Base-by-base conservation (phyloP, 2,797 vertebrate genomes). In the Champsocephalus esox region DNA sequence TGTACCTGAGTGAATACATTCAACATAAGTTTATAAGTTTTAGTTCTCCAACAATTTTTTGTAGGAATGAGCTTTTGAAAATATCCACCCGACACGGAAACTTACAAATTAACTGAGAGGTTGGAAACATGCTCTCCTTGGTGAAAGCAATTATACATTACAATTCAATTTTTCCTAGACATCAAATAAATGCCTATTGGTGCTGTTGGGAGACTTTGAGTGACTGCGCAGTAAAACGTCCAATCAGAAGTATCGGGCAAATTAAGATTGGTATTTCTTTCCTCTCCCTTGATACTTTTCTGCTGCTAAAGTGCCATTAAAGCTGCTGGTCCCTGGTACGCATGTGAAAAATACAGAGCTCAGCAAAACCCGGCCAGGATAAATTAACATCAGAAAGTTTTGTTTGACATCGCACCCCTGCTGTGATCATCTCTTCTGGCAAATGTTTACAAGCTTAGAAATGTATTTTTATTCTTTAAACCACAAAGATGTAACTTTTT, bases 311-410 rank as follows among this genome's bases (percentile, higher is more conserved):
- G 50, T 55, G 48, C 55, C 69, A 72, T 80, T 77, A 82, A 9
- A 68, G 67, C 46, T 70, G 79, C 62, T 21, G 76, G 54, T 81
- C 71, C 56, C 70, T 12, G 45, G 61, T 63, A 65, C 69, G 57
- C 60, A 56, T 50, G 28, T 64, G 66, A 64, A 76, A 77, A 79
- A 64, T 38, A 52, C 3, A 12, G 11, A 38, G 41, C 72, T 87
- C 76, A 82, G 67, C 78, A 79, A 67, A 78, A 77, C 34, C 21
- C 60, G 24, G 17, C 59, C 14, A 1, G 10, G 28, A 62, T 8
- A 21, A 73, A 60, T 73, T 68, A 56, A 60, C 44, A 61, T 44
- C n/a, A 0, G 10, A 70, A 71, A 58, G 54, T 66, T 28, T 75
- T 41, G 55, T 77, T 73, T 62, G 12, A 63, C 59, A 74, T 73